Evolutionary conservation across 2,888 invertebrate species (phyloP).

Genomic region (Aethes cnicana): DNA sequence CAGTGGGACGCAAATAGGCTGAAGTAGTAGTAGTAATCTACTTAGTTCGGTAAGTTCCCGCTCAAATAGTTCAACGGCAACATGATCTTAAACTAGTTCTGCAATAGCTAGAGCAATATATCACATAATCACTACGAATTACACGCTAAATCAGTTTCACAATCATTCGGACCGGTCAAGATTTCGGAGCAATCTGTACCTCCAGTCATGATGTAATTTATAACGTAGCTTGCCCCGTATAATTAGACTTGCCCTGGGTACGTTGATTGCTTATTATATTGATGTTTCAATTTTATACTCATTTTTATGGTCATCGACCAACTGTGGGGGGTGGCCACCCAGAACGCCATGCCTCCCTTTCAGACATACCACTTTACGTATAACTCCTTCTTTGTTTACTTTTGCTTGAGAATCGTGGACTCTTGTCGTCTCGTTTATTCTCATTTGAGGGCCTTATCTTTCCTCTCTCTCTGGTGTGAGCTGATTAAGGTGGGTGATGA

Average conservation of each 20-base stretch:
- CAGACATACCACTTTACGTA: constrained; percentile 39
- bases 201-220: constrained; percentile 70
- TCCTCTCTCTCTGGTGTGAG: constrained; percentile 42
- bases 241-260: constrained; percentile 70
- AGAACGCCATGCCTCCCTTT: constrained; percentile 57
- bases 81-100: not conserved
- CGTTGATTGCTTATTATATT: constrained; percentile 82
- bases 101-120: constrained; percentile 21
- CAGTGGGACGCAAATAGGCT: no score
- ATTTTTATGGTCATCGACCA: constrained; percentile 83
- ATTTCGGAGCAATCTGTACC: constrained; percentile 70
- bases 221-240: constrained; percentile 73
- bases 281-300: constrained; percentile 83
- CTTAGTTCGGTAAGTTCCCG: no score
- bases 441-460: constrained; percentile 20
- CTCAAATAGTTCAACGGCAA: constrained; percentile 5
- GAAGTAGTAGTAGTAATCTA: no score
- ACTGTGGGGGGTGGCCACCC: constrained; percentile 83
- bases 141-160: constrained; percentile 15
- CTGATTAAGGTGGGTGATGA: constrained; percentile 68
- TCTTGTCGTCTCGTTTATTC: constrained; percentile 54
- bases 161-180: constrained; percentile 17
- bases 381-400: constrained; percentile 63
- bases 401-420: constrained; percentile 52
- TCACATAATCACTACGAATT: constrained; percentile 25